Percentiles rank a stretch among this genome's conserved stretches.
These are phyloP conservation scores for Brachynemurus nebulosus DNA, from an alignment of 2,888 invertebrate species.

Conservation along the genomic window DNA sequence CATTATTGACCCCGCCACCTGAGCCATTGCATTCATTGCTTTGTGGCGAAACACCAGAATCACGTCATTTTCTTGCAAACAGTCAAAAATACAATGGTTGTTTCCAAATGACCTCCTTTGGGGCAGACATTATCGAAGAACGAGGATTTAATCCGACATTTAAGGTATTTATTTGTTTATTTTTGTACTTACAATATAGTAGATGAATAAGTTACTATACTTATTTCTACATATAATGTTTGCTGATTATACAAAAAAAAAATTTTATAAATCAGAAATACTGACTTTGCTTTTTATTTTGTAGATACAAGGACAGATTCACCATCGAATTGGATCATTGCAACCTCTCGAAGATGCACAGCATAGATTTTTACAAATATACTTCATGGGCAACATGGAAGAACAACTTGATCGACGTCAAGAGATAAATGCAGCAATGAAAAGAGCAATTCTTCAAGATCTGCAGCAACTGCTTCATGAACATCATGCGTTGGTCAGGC, in stretches of 20 bases:
- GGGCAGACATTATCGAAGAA: slow-evolving; percentile 9
- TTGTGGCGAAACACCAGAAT: slow-evolving; percentile 9
- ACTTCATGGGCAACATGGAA: slow-evolving; percentile 20
- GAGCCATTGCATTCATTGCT: slow-evolving; percentile 6
- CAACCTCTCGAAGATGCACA: slow-evolving; percentile 14
- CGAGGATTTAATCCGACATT: slow-evolving; percentile 9
- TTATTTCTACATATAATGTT: background rate
- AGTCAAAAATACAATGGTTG: slow-evolving; percentile 6
- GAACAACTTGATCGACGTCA: slow-evolving; percentile 12
- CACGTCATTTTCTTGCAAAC: slow-evolving; percentile 3
- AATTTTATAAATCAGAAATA: background rate
- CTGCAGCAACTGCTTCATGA: slow-evolving; percentile 21
- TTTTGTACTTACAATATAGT: background rate
- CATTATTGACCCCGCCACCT: slow-evolving; percentile 10
- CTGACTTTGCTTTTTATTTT: background rate
- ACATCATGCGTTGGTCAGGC: slow-evolving; percentile 20
- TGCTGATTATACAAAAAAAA: background rate
- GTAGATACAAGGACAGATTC: slow-evolving; percentile 15
- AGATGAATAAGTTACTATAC: background rate
- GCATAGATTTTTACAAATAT: slow-evolving; percentile 20
- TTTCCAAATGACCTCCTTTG: slow-evolving; percentile 17
- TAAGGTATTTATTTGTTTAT: background rate
- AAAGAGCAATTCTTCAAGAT: slow-evolving; percentile 20
- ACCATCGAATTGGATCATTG: slow-evolving; percentile 13
- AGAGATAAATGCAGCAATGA: slow-evolving; percentile 12